Evolutionary conservation across 1,140 invertebrate genomes (phyloP), one percentile per base, ranked within the genome.

Genomic region (Diorhabda elongata): DNA sequence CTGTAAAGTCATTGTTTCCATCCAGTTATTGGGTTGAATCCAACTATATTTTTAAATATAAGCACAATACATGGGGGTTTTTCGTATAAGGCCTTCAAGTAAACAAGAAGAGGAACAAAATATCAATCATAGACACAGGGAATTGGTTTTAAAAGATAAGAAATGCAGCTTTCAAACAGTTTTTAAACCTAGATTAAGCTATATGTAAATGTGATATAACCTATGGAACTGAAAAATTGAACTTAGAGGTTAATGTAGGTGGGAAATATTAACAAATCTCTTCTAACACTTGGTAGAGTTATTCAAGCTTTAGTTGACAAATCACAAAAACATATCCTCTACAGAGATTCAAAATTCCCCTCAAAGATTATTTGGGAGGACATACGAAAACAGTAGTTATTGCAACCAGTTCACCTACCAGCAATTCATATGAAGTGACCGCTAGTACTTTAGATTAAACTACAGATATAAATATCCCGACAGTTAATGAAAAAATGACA

Each of bases 291-390:
- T 1, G 97, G 97, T 0, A 85, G 97, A 77, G 96, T 98, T n/a
- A 99, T 99, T 69, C 98, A 95, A 1, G 90, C 94, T 5, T 83
- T 99, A n/a, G 96, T 97, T 7, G 95, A 98, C 81, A 77, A 90
- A 64, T 70, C 66, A 26, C 63, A 66, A 41, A 68, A 72, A 63
- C 70, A 75, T 66, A 65, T 75, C 3, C 74, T 71, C 3, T 77
- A 74, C 56, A 73, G 96, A 80, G 95, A 98, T 80, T 96, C 94
- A 3, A 98, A 98, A 83, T 84, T 98, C 61, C 98, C 63, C 82
- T 99, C 1, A 96, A 98, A 86, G 97, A 99, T 78, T 98, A 96
- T 44, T 84, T 98, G 2, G 97, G 97, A n/a, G 97, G 97, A 96
- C 97, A 84, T 97, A 97, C 0, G 94, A 96, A 3, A 96, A 99